Percentiles rank a stretch among this genome's conserved stretches.
phyloP scores from a whole-genome alignment of 2,797 vertebrate species.

The Ptychadena robeensis region DNA sequence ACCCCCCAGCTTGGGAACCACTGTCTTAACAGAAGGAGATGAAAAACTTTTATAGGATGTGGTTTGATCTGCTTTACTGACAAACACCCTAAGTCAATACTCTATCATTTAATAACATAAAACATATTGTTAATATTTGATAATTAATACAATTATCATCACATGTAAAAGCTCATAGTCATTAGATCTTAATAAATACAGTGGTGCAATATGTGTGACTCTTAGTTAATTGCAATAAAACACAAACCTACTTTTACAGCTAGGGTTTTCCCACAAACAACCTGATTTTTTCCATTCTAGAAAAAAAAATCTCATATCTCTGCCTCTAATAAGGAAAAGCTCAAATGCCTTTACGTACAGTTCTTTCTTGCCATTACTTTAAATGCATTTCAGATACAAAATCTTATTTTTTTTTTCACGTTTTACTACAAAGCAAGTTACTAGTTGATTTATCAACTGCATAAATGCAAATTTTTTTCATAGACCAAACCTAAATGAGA shows the following conservation, averaged over 20 bases:
- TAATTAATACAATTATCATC: too few relatives aligned
- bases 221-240: too few relatives aligned
- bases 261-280: not conserved
- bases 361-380: not conserved
- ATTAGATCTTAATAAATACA: too few relatives aligned
- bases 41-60: too few relatives aligned
- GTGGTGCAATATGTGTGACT: too few relatives aligned
- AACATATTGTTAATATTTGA: too few relatives aligned
- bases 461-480: constrained; percentile 47
- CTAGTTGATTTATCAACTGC: not conserved
- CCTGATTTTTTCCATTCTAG: not conserved
- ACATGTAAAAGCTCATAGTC: too few relatives aligned
- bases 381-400: not conserved
- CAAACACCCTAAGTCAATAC: too few relatives aligned
- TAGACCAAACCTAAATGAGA: constrained; percentile 14
- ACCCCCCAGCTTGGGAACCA: too few relatives aligned
- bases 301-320: not conserved
- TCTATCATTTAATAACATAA: too few relatives aligned
- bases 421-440: not conserved
- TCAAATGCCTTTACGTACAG: not conserved
- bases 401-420: constrained; percentile 14
- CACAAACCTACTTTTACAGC: not conserved
- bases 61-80: too few relatives aligned
- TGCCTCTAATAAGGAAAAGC: not conserved
- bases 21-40: too few relatives aligned